These are phyloP conservation scores for Seriola rivoliana DNA, from an alignment of 2,113 vertebrate species.

Conservation along the genomic window DNA sequence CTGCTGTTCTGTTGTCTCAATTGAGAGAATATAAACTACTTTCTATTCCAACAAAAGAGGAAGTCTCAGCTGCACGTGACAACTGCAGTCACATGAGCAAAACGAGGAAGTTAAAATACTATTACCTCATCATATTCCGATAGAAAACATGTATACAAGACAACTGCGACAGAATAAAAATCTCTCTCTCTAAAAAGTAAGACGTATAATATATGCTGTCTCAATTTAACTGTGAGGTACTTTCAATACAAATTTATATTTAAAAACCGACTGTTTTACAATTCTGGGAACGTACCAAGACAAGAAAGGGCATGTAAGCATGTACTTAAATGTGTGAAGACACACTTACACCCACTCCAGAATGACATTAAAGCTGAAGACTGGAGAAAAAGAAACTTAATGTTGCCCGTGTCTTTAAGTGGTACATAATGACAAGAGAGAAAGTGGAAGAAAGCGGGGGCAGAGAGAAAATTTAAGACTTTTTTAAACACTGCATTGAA, in stretches of 20 bases:
- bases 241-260: no score
- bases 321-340: background rate
- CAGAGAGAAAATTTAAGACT: no score
- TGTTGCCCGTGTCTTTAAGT: background rate
- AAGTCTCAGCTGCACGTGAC: background rate
- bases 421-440: constrained; percentile 11
- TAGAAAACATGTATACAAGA: no score
- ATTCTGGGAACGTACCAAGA: background rate
- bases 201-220: no score
- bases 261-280: no score
- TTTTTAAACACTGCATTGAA: no score
- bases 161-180: no score
- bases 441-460: background rate
- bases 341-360: constrained; percentile 5
- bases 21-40: background rate
- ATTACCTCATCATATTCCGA: no score
- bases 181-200: no score
- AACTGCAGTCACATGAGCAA: background rate
- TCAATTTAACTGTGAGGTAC: no score
- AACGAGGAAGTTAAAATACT: no score
- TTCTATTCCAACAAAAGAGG: background rate
- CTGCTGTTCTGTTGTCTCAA: background rate
- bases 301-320: no score
- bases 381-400: constrained; percentile 7
- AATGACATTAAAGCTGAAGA: constrained; percentile 21